These are phyloP conservation scores for Drosophila kurseongensis DNA, from an alignment of 1,140 invertebrate genomes.

Conservation along the genomic window DNA sequence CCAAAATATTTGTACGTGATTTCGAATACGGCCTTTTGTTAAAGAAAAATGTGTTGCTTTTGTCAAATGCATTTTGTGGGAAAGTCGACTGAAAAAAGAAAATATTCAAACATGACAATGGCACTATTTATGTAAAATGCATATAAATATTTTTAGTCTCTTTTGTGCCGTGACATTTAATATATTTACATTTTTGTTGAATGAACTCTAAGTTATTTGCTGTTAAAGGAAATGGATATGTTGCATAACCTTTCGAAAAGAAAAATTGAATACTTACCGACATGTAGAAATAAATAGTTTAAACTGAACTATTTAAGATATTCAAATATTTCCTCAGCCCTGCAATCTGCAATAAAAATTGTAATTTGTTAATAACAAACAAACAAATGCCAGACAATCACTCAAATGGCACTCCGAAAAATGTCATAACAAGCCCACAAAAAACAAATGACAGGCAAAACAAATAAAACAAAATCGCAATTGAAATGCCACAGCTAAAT, in stretches of 20 bases:
- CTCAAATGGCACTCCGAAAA: slow-evolving; percentile 65
- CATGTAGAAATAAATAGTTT: slow-evolving; percentile 2
- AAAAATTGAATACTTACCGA: slow-evolving; percentile 24
- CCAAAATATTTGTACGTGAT: slow-evolving; percentile 73
- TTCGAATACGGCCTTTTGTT: slow-evolving; percentile 56
- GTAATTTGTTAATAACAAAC: slow-evolving; percentile 46
- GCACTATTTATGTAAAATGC: slow-evolving; percentile 71
- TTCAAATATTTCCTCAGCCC: slow-evolving; percentile 23
- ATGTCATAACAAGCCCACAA: slow-evolving; percentile 57
- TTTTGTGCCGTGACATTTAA: slow-evolving; percentile 53
- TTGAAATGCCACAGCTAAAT: slow-evolving; percentile 65
- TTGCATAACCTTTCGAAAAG: slow-evolving; percentile 19
- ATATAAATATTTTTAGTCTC: slow-evolving; percentile 55
- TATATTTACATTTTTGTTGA: slow-evolving; percentile 31
- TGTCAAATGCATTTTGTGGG: slow-evolving; percentile 66
- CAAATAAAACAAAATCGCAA: slow-evolving; percentile 54
- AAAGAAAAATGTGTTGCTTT: slow-evolving; percentile 36
- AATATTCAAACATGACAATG: slow-evolving; percentile 68
- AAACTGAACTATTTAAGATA: slow-evolving; percentile 5
- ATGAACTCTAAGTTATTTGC: slow-evolving; percentile 35
- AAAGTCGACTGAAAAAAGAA: slow-evolving; percentile 31
- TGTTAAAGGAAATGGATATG: slow-evolving; percentile 17
- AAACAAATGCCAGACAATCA: slow-evolving; percentile 66
- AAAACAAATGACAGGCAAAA: slow-evolving; percentile 58
- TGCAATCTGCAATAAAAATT: slow-evolving; percentile 22